phyloP scores from a whole-genome alignment of 2,888 invertebrate species.

The Drosophila meridionalis region DNA sequence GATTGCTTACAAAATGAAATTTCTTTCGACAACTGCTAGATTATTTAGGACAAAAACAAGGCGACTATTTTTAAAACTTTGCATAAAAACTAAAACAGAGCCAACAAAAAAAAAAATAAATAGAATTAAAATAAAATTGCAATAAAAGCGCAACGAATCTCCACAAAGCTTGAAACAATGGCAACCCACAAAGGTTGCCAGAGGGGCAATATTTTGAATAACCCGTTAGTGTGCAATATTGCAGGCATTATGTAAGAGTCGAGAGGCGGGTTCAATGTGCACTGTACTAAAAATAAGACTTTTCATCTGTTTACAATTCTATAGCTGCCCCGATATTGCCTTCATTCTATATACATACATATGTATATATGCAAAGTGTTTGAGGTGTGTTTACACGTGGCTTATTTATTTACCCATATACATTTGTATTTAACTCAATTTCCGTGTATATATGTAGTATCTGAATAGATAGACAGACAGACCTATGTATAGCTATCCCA shows the following conservation, averaged over 20 bases:
- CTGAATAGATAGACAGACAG: not conserved
- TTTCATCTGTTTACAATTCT: slow-evolving; percentile 7
- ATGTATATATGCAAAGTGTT: slow-evolving; percentile 29
- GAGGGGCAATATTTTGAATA: slow-evolving; percentile 19
- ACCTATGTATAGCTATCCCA: not conserved
- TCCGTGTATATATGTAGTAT: slow-evolving; percentile 21
- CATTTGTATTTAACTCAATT: slow-evolving; percentile 19
- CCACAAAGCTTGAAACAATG: slow-evolving; percentile 17
- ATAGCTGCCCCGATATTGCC: not conserved
- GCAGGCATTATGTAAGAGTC: not conserved
- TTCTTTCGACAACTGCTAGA: slow-evolving; percentile 2
- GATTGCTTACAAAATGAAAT: slow-evolving; percentile 6
- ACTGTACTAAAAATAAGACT: slow-evolving; percentile 4
- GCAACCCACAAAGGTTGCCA: slow-evolving; percentile 35
- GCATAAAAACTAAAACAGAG: slow-evolving; percentile 17
- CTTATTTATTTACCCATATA: slow-evolving; percentile 27
- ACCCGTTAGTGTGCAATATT: not conserved
- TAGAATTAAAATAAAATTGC: not conserved
- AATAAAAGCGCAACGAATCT: slow-evolving; percentile 17
- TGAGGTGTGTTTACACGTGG: slow-evolving; percentile 30
- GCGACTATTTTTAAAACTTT: slow-evolving; percentile 13
- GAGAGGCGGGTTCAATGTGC: slow-evolving; percentile 9
- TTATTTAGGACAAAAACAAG: not conserved
- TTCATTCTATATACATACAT: slow-evolving; percentile 11
- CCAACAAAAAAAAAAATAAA: slow-evolving; percentile 1